phyloP scores from a whole-genome alignment of 2,888 invertebrate genomes.

The Oligia latruncula region DNA sequence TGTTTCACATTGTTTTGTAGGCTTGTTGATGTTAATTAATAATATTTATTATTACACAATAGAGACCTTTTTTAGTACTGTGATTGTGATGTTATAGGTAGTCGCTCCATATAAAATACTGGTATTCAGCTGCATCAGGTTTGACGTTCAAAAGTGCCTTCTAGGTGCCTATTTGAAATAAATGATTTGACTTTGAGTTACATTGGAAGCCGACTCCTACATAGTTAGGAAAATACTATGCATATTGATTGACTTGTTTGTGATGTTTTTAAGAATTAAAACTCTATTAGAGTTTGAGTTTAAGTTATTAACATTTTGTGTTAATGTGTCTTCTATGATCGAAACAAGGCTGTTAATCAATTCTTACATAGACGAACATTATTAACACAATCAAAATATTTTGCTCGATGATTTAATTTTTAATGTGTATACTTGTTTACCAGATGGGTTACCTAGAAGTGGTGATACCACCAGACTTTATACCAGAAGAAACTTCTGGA shows the following conservation, averaged over 20 bases:
- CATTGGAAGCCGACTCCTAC: not conserved
- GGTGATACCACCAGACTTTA: constrained; percentile 97
- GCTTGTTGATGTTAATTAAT: constrained; percentile 27
- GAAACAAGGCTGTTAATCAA: not conserved
- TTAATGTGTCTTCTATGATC: not conserved
- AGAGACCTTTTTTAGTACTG: not conserved
- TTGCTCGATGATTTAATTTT: not conserved
- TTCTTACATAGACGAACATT: not conserved
- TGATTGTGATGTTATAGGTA: not conserved
- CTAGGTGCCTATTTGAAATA: not conserved
- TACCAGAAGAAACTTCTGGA: constrained; percentile 96
- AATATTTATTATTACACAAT: not conserved
- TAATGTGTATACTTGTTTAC: constrained; percentile 47
- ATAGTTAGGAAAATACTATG: not conserved
- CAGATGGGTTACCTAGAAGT: constrained; percentile 96
- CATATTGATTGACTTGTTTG: not conserved
- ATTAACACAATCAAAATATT: not conserved
- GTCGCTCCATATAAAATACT: not conserved
- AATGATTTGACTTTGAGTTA: not conserved
- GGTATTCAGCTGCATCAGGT: not conserved
- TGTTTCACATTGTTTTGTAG: constrained; percentile 50
- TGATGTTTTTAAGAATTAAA: not conserved
- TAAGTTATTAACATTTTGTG: not conserved
- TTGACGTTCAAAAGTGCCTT: too few relatives aligned
- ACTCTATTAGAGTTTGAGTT: not conserved